These are phyloP conservation scores for Lycaena phlaeas DNA, from an alignment of 2,888 invertebrate genomes.

Conservation along the genomic window DNA sequence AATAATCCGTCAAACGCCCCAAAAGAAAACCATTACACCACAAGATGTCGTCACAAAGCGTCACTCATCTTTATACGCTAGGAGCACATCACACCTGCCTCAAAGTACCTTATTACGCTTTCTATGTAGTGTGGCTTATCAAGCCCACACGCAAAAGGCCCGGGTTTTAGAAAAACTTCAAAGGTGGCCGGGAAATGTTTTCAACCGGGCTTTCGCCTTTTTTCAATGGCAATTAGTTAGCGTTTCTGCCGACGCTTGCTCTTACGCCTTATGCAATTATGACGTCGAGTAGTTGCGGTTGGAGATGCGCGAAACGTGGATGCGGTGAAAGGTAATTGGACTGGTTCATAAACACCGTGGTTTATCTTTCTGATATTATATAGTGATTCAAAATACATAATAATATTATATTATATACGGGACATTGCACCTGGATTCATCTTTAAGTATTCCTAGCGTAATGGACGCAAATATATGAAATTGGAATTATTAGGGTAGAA, in stretches of 20 bases:
- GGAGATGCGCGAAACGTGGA: conserved; percentile 19
- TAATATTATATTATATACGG: no score
- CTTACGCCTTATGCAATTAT: conserved; percentile 65
- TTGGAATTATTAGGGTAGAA: no score
- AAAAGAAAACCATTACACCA: conserved; percentile 37
- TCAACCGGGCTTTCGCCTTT: conserved; percentile 71
- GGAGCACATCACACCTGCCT: conserved; percentile 52
- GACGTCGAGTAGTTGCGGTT: conserved; percentile 39
- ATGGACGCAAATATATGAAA: no score
- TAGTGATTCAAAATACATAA: no score
- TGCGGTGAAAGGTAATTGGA: conserved; percentile 20
- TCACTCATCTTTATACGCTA: conserved; percentile 43
- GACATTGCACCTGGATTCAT: no score
- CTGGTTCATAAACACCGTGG: no score
- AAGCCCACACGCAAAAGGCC: conserved; percentile 50
- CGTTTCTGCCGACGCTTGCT: conserved; percentile 51
- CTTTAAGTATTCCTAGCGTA: no score
- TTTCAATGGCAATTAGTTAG: conserved; percentile 75
- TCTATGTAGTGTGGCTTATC: conserved; percentile 63
- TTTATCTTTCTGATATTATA: no score
- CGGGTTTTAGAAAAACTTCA: conserved; percentile 55
- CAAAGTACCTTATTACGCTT: conserved; percentile 65
- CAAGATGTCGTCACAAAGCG: conserved; percentile 37
- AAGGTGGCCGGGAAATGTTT: conserved; percentile 61
- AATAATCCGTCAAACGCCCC: conserved; percentile 25